Percentiles rank a stretch among this genome's conserved stretches.
Conservation (phyloP, 2,888 invertebrate genomes). For the Deilephila elpenor region DNA sequence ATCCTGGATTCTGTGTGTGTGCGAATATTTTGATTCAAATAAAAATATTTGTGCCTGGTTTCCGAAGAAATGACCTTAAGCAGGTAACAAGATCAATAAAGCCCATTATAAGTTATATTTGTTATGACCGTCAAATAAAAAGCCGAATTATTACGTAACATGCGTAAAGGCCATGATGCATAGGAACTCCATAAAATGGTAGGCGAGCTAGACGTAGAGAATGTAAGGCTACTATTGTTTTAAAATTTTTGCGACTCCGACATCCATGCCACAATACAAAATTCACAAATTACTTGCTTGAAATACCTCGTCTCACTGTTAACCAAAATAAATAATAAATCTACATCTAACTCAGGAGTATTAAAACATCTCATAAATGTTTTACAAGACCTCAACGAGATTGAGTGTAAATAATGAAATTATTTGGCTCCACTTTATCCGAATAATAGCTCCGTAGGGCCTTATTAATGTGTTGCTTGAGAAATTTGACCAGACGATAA, state of each 20-base stretch:
- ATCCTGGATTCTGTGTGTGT: too few species aligned
- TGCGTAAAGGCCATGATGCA: too few species aligned
- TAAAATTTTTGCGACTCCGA: too few species aligned
- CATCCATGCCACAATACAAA: background rate
- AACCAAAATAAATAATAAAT: background rate
- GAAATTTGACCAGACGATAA: background rate
- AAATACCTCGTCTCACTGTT: background rate
- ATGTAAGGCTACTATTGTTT: too few species aligned
- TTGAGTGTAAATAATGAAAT: constrained; percentile 1
- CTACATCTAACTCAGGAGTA: background rate
- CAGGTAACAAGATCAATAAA: too few species aligned
- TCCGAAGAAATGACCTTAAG: too few species aligned
- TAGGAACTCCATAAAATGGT: too few species aligned
- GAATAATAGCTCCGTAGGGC: constrained; percentile 2
- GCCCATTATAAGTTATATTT: too few species aligned
- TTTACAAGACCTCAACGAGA: constrained; percentile 9
- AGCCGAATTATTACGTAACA: too few species aligned
- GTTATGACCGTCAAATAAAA: background rate
- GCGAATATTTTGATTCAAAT: too few species aligned
- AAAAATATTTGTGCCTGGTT: too few species aligned
- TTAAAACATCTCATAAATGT: constrained; percentile 1
- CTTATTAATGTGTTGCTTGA: background rate
- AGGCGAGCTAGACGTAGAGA: too few species aligned
- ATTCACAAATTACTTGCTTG: background rate
- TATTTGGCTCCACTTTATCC: background rate